Percentiles rank a stretch among this genome's conserved stretches.
Conservation (phyloP, 1,140 invertebrate species). For the Orius insidiosus region DNA sequence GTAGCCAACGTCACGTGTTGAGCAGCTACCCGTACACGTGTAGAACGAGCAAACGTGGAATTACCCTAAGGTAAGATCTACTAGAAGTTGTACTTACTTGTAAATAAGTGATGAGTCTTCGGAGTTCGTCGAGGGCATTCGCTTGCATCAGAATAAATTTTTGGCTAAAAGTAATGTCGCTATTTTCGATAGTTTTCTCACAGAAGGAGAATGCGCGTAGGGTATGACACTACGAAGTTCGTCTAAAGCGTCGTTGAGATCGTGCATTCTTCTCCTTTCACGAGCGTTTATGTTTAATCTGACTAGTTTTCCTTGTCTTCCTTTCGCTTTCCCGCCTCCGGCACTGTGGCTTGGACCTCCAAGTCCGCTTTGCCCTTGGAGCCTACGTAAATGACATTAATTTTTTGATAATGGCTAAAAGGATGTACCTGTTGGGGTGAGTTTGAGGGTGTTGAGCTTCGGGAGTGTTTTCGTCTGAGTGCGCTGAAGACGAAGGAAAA, state of each 20-base stretch:
- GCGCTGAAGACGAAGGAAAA: conserved; percentile 28
- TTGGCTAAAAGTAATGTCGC: conserved; percentile 92
- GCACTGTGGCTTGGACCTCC: conserved; percentile 16
- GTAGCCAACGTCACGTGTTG: too few relatives aligned
- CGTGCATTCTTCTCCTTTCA: conserved; percentile 89
- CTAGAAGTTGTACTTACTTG: conserved; percentile 32
- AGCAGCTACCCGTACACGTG: too few relatives aligned
- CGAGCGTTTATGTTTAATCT: conserved; percentile 86
- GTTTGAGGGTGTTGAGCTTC: conserved; percentile 35
- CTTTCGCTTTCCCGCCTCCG: conserved; percentile 39
- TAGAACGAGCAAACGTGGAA: too few relatives aligned
- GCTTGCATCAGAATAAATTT: conserved; percentile 97
- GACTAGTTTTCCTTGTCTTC: conserved; percentile 70
- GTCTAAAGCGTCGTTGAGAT: conserved; percentile 90
- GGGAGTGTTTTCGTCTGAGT: conserved; percentile 63
- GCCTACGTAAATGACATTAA: not conserved
- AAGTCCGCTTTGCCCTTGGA: conserved; percentile 2
- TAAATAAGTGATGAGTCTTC: conserved; percentile 40
- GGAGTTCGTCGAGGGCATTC: conserved; percentile 79
- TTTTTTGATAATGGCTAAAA: not conserved
- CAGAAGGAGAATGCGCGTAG: conserved; percentile 91
- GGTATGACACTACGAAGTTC: conserved; percentile 84
- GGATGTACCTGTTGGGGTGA: conserved; percentile 25
- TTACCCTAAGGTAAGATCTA: too few relatives aligned
- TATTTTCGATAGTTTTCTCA: conserved; percentile 98